These are phyloP conservation scores for Apaloderma vittatum DNA, from an alignment of 2,113 vertebrate genomes.

Conservation along the genomic window DNA sequence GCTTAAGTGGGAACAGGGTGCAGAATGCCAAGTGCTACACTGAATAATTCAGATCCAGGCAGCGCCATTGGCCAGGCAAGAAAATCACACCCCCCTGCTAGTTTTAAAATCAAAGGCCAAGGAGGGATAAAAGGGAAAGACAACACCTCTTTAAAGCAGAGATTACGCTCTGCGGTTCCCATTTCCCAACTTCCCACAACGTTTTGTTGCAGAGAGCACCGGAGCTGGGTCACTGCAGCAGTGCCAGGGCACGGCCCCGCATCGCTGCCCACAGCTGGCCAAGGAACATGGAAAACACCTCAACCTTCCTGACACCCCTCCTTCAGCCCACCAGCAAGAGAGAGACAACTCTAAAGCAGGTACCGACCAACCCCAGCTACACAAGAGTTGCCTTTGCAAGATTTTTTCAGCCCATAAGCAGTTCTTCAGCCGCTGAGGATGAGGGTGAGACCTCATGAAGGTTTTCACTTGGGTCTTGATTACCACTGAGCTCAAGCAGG, in stretches of 20 bases:
- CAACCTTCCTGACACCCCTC: rapidly evolving
- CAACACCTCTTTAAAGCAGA: conserved; percentile 62
- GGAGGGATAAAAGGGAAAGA: conserved; percentile 59
- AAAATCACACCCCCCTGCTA: conserved; percentile 71
- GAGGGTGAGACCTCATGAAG: not conserved
- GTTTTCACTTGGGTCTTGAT: not conserved
- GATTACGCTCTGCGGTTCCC: conserved; percentile 25
- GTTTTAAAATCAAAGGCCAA: conserved; percentile 63
- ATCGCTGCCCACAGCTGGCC: not conserved
- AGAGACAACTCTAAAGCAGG: not conserved
- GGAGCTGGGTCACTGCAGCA: not conserved
- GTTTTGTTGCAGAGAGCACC: not conserved
- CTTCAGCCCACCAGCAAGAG: not conserved
- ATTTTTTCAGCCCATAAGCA: rapidly evolving
- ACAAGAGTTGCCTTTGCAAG: rapidly evolving
- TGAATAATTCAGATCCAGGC: conserved; percentile 61
- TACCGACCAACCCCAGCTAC: not conserved
- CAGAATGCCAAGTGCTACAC: conserved; percentile 58
- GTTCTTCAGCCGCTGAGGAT: not conserved
- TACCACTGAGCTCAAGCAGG: not conserved
- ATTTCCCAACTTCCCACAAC: conserved; percentile 36
- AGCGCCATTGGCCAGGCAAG: conserved; percentile 55
- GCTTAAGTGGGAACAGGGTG: conserved; percentile 62
- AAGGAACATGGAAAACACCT: not conserved
- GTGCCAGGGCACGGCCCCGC: not conserved